phyloP scores from a whole-genome alignment of 2,113 vertebrate genomes.

The Pseudonaja textilis region DNA sequence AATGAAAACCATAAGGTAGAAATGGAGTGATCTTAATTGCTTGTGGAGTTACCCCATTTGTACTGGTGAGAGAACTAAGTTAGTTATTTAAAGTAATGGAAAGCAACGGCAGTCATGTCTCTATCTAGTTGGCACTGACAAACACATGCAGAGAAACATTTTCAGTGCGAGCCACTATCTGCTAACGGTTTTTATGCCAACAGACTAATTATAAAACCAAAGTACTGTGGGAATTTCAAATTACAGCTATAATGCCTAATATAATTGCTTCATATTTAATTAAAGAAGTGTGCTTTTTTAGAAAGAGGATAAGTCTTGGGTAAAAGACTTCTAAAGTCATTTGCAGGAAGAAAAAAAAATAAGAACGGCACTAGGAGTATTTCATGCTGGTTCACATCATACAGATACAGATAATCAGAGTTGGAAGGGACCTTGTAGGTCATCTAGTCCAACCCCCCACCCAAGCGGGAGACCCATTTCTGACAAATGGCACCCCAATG shows the following conservation, averaged over 20 bases:
- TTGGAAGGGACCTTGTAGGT: no score
- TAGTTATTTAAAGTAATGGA: constrained; percentile 61
- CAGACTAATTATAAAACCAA: constrained; percentile 74
- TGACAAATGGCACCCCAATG: no score
- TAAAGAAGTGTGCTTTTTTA: constrained; percentile 44
- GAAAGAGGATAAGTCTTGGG: constrained; percentile 32
- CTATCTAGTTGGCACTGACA: constrained; percentile 54
- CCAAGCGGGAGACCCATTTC: no score
- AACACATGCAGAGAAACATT: not conserved
- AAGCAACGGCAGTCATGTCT: constrained; percentile 44
- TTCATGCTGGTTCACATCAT: not conserved
- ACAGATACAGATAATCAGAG: no score
- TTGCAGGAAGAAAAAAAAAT: not conserved
- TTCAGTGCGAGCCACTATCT: constrained; percentile 15
- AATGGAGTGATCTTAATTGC: constrained; percentile 57
- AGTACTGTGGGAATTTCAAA: constrained; percentile 60
- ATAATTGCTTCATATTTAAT: constrained; percentile 59
- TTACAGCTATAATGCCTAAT: constrained; percentile 40
- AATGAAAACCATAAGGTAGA: constrained; percentile 42
- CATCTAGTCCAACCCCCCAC: no score
- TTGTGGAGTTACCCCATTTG: constrained; percentile 52
- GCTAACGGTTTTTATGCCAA: constrained; percentile 66
- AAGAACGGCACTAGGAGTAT: not conserved
- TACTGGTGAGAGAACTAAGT: constrained; percentile 39
- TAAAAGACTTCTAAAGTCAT: constrained; percentile 23